phyloP scores from a whole-genome alignment of 2,797 vertebrate species.

The Sternarchorhynchus goeldii region DNA sequence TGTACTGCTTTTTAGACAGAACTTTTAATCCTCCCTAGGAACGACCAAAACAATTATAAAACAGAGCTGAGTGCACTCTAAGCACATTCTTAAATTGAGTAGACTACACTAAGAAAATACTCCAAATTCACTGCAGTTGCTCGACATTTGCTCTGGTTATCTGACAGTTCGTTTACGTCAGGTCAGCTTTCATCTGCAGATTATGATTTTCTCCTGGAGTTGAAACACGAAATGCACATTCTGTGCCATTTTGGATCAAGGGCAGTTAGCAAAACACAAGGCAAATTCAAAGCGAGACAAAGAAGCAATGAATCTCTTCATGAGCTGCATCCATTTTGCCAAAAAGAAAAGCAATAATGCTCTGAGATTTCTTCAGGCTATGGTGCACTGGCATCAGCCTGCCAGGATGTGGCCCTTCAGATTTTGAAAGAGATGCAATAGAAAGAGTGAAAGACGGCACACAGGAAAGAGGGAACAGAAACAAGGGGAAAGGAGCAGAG shows the following conservation, averaged over 20 bases:
- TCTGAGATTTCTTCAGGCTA: constrained; percentile 7
- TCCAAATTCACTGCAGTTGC: constrained; percentile 4
- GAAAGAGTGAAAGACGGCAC: constrained; percentile 35
- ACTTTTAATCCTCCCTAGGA: neutral
- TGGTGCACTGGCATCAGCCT: constrained; percentile 9
- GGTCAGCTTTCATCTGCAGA: constrained; percentile 1
- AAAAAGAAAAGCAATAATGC: neutral
- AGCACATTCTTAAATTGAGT: constrained; percentile 1
- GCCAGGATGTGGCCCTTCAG: constrained; percentile 40
- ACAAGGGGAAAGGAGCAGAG: constrained; percentile 22
- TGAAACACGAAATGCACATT: constrained; percentile 30
- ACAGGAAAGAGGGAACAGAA: constrained; percentile 4
- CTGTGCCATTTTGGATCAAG: constrained; percentile 3
- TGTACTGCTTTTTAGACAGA: constrained; percentile 1
- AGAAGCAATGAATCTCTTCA: constrained; percentile 11
- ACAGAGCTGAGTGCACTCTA: constrained; percentile 37
- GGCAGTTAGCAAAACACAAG: constrained; percentile 24
- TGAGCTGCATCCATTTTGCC: neutral
- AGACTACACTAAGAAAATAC: neutral
- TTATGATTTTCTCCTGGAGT: neutral
- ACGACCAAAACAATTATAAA: constrained; percentile 21
- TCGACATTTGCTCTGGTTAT: neutral
- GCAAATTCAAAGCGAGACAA: constrained; percentile 26
- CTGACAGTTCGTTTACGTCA: constrained; percentile 16
- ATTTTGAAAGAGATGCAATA: constrained; percentile 29